These are phyloP conservation scores for Notamacropus eugenii DNA, from an alignment of 2,797 vertebrate species.

Conservation along the genomic window DNA sequence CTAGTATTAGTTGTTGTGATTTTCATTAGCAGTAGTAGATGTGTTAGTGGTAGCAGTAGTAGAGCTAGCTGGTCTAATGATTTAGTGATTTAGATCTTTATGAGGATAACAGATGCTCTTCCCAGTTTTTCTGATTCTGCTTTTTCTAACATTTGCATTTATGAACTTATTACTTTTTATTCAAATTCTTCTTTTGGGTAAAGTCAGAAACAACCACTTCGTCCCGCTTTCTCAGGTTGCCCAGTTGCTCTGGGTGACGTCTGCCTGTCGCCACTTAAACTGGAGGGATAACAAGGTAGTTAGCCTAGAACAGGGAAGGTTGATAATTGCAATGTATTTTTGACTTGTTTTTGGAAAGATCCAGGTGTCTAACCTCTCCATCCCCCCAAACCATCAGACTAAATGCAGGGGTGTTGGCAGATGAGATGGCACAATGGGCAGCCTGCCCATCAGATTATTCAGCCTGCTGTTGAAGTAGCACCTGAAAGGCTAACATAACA, in stretches of 20 bases:
- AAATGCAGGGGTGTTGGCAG: slow-evolving; percentile 85
- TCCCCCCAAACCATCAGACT: slow-evolving; percentile 79
- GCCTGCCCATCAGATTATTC: slow-evolving; percentile 85
- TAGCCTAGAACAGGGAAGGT: slow-evolving; percentile 75
- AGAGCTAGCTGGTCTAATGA: neutral
- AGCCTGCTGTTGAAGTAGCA: slow-evolving; percentile 79
- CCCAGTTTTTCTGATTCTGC: slow-evolving; percentile 29
- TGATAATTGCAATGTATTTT: slow-evolving; percentile 86
- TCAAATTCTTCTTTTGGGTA: slow-evolving; percentile 65
- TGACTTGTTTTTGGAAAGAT: slow-evolving; percentile 84
- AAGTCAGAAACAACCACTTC: slow-evolving; percentile 51
- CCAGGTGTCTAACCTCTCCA: slow-evolving; percentile 83
- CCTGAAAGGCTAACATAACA: slow-evolving; percentile 77
- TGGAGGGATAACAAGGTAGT: slow-evolving; percentile 61
- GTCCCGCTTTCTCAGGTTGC: slow-evolving; percentile 67
- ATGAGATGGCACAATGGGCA: slow-evolving; percentile 80
- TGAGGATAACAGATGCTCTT: neutral
- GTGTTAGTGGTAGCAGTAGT: neutral
- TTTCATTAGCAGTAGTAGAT: neutral
- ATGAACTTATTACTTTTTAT: slow-evolving; percentile 65
- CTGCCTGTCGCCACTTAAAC: slow-evolving; percentile 61
- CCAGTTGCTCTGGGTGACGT: slow-evolving; percentile 62
- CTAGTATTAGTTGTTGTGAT: neutral
- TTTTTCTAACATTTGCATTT: slow-evolving; percentile 30
- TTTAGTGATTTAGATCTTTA: neutral